Percentiles rank a stretch among this genome's conserved stretches.
phyloP scores from a whole-genome alignment of 2,888 invertebrate species.

The Hedychridium roseum region DNA sequence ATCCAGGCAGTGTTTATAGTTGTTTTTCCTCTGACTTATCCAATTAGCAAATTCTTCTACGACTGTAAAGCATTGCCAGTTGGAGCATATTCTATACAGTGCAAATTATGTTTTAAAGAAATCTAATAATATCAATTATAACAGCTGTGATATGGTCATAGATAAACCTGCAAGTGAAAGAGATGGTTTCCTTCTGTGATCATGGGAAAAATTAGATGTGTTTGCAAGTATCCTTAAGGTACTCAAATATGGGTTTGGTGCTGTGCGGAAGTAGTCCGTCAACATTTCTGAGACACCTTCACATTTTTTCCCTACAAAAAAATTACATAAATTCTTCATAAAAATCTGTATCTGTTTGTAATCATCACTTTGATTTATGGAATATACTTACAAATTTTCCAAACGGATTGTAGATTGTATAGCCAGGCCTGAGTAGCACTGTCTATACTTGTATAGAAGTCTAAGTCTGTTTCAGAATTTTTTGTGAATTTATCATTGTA shows the following conservation, averaged over 20 bases:
- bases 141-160: conserved; percentile 1
- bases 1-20: conserved; percentile 65
- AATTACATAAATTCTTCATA: not conserved
- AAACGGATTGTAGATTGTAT: conserved; percentile 47
- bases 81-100: conserved; percentile 15
- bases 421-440: conserved; percentile 51
- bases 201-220: conserved; percentile 71
- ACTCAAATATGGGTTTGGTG: conserved; percentile 70
- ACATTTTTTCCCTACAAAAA: conserved; percentile 67
- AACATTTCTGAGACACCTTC: conserved; percentile 66
- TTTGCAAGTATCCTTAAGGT: conserved; percentile 70
- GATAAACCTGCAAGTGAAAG: conserved; percentile 66
- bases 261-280: conserved; percentile 64
- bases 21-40: conserved; percentile 42
- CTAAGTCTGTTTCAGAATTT: conserved; percentile 10
- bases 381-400: conserved; percentile 50
- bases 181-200: conserved; percentile 71
- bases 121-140: conserved; percentile 3
- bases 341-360: not conserved
- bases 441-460: conserved; percentile 44
- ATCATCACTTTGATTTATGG: not conserved
- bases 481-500: too few species aligned
- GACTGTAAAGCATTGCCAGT: conserved; percentile 43
- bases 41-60: conserved; percentile 61
- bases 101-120: conserved; percentile 2